phyloP scores from a whole-genome alignment of 2,797 vertebrate species.

The Cichlasoma orientale region DNA sequence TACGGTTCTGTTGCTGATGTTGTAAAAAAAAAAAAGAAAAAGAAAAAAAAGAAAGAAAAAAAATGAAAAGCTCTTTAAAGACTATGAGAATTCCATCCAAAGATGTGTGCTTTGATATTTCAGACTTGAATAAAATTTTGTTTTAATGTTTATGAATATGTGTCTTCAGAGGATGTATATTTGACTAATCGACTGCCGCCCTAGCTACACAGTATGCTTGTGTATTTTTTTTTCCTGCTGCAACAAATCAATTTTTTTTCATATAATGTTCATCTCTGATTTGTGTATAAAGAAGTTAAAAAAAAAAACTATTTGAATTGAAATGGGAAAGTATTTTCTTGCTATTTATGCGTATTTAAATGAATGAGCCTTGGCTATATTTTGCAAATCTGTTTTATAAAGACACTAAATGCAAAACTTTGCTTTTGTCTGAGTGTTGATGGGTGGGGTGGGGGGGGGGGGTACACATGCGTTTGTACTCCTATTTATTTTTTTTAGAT shows the following conservation, averaged over 20 bases:
- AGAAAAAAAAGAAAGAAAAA: background rate
- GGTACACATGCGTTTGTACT: background rate
- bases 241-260: conserved; percentile 71
- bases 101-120: conserved; percentile 81
- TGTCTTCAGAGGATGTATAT: conserved; percentile 71
- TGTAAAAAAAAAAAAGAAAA: conserved; percentile 35
- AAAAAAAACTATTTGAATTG: conserved; percentile 72
- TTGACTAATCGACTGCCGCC: conserved; percentile 70
- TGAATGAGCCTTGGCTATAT: conserved; percentile 86
- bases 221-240: conserved; percentile 76
- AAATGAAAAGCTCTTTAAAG: conserved; percentile 56
- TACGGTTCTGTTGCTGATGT: conserved; percentile 64
- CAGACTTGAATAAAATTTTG: conserved; percentile 79
- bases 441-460: too few species aligned
- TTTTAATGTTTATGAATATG: conserved; percentile 69
- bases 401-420: conserved; percentile 83
- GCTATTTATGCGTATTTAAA: conserved; percentile 89
- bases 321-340: conserved; percentile 85
- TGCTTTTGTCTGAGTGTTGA: conserved; percentile 52
- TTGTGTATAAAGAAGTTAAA: conserved; percentile 71
- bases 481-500: background rate
- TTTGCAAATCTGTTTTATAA: conserved; percentile 88
- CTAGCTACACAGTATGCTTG: conserved; percentile 71
- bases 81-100: conserved; percentile 79
- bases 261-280: conserved; percentile 73